Percentiles rank a stretch among this genome's conserved stretches.
Evolutionary conservation across 2,888 invertebrate species (phyloP).

Genomic region (Thumatha senex): DNA sequence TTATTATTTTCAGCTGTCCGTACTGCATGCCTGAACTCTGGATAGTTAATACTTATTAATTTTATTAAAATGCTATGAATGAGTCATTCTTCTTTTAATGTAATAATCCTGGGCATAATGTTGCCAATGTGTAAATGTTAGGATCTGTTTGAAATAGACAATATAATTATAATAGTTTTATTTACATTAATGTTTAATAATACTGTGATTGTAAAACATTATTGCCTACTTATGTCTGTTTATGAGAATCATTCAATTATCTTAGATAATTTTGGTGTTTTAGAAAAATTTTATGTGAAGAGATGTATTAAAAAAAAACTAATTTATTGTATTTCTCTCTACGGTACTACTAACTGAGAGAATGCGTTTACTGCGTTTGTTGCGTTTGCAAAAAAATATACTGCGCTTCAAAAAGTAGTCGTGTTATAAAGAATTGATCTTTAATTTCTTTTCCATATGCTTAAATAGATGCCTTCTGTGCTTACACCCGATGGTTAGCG

Average conservation of each 20-base stretch:
- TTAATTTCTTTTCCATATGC: too few relatives aligned
- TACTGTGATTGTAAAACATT: slow-evolving; percentile 62
- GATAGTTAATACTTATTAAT: slow-evolving; percentile 47
- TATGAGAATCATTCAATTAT: slow-evolving; percentile 36
- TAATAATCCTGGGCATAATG: slow-evolving; percentile 28
- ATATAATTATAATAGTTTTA: slow-evolving; percentile 33
- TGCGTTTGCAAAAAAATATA: too few relatives aligned
- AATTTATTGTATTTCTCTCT: too few relatives aligned
- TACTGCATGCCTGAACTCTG: slow-evolving; percentile 55
- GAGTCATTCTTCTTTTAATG: slow-evolving; percentile 48
- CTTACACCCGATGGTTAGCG: too few relatives aligned
- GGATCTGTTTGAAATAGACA: slow-evolving; percentile 38
- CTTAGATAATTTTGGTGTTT: slow-evolving; percentile 21
- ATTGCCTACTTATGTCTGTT: slow-evolving; percentile 50
- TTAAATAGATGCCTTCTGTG: too few relatives aligned
- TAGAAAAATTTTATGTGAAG: slow-evolving; percentile 27
- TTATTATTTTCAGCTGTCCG: slow-evolving; percentile 43
- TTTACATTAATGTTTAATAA: slow-evolving; percentile 44
- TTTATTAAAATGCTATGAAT: slow-evolving; percentile 48
- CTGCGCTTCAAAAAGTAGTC: too few relatives aligned
- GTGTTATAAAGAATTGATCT: background rate
- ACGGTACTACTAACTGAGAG: too few relatives aligned
- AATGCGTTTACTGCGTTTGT: too few relatives aligned
- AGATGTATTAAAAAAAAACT: too few relatives aligned
- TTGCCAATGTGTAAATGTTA: slow-evolving; percentile 44